A percentile compares a stretch with the other conserved stretches of the same genome.
Evolutionary conservation across 1,140 invertebrate species (phyloP).

Genomic region (Eriosoma lanigerum): DNA sequence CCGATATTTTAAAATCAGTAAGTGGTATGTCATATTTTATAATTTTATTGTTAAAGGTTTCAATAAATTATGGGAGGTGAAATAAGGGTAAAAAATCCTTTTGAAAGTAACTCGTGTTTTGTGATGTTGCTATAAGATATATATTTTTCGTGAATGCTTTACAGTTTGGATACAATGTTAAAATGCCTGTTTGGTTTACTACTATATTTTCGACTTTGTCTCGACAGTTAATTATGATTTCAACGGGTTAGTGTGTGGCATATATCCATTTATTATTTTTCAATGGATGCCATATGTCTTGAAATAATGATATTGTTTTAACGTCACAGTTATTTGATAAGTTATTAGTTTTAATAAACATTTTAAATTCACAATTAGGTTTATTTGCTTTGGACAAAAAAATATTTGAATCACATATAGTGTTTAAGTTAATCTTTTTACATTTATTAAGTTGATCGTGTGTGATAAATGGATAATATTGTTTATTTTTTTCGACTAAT

Average conservation of each 20-base stretch:
- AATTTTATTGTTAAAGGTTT: background rate
- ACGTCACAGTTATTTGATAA: background rate
- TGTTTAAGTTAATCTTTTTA: background rate
- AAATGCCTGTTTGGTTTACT: background rate
- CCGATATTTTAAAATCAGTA: background rate
- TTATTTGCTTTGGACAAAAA: background rate
- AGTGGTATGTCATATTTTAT: no score
- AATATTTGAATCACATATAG: background rate
- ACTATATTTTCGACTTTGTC: background rate
- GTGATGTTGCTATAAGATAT: no score
- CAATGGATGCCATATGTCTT: background rate
- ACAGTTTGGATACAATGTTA: background rate
- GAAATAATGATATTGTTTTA: background rate
- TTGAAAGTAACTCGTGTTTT: no score
- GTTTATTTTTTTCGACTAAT: background rate
- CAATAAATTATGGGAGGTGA: background rate
- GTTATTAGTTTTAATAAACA: no score
- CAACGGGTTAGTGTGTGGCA: background rate
- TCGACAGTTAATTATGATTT: background rate
- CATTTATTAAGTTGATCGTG: background rate
- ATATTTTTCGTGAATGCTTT: no score
- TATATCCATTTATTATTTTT: conserved; percentile 5
- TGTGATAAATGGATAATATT: background rate
- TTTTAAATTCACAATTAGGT: background rate
- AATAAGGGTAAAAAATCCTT: background rate